Conservation (phyloP, 2,888 invertebrate genomes). For the Octodonta nipae region DNA sequence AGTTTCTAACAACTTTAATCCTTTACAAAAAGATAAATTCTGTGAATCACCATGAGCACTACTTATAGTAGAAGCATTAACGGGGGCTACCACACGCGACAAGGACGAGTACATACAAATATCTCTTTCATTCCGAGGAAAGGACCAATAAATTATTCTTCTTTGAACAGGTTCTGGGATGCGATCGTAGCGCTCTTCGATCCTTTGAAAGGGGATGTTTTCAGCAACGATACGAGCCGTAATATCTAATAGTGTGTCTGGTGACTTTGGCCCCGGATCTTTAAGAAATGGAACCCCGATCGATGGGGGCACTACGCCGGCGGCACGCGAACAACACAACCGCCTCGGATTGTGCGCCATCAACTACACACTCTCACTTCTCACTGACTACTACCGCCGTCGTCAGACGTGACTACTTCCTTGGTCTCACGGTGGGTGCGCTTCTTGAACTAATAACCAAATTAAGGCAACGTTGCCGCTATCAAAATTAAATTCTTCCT, state of each 20-base stretch:
- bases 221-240: slow-evolving; percentile 73
- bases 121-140: slow-evolving; percentile 74
- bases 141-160: slow-evolving; percentile 78
- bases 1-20: slow-evolving; percentile 67
- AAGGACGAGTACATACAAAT: slow-evolving; percentile 82
- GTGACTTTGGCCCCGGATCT: slow-evolving; percentile 36
- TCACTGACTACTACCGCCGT: slow-evolving; percentile 26
- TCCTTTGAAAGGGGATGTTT: slow-evolving; percentile 72
- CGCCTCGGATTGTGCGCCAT: slow-evolving; percentile 37
- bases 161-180: slow-evolving; percentile 82
- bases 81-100: slow-evolving; percentile 39
- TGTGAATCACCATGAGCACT: slow-evolving; percentile 46
- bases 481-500: no score
- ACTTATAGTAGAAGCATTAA: slow-evolving; percentile 7
- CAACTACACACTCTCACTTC: slow-evolving; percentile 32
- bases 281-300: slow-evolving; percentile 24
- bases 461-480: no score
- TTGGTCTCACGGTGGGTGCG: no score
- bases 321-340: slow-evolving; percentile 37
- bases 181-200: slow-evolving; percentile 74
- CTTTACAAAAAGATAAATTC: slow-evolving; percentile 75
- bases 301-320: no score
- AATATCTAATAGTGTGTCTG: slow-evolving; percentile 67
- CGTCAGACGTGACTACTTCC: no score
- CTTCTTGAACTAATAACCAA: no score